Evolutionary conservation across 2,888 invertebrate genomes (phyloP), one percentile per base, ranked within the genome.

Genomic region (Agrochola lota): DNA sequence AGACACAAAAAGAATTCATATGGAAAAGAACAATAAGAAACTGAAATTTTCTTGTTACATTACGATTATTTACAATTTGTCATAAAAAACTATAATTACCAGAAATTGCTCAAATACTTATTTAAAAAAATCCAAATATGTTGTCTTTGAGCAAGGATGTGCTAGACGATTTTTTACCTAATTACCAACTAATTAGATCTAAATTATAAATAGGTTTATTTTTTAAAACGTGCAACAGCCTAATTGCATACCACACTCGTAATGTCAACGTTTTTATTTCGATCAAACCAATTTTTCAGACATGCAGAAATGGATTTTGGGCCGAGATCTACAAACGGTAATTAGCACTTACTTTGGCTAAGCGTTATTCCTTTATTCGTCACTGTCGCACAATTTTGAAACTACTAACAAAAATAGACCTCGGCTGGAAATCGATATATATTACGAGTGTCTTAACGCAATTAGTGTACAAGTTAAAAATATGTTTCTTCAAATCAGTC

Each of bases 151-250:
- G 88, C 88, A 73, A 70, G 64, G 43, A 77, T 77, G 81, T 86
- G 78, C 81, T 74, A 87, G 85, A 85, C 84, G 72, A 71, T 57
- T 75, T 69, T 85, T 77, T 78, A 85, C 70, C 81, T 86, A 89
- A 81, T 78, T 83, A 81, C 20, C 12, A 81, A 40, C 80, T 88
- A 81, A 78, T 84, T 81, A 85, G 52, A 77, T 82, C 81, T 88
- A 89, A 74, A 85, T 84, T 83, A 87, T 86, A 84, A 90, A 90
- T 89, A 90, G 83, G 81, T 84, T 89, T 87, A 64, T 88, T 88
- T 89, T 86, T 78, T 82, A 84, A 85, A 88, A 85, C 74, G 64
- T 83, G 74, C 49, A 35, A 63, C 69, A 55, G 35, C 17, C 30
- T n/a, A 60, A 30, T 63, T 79, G 70, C 69, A 8, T 63, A 8